These are phyloP conservation scores for Jaculus jaculus DNA, from an alignment of 2,113 vertebrate genomes.

Conservation along the genomic window DNA sequence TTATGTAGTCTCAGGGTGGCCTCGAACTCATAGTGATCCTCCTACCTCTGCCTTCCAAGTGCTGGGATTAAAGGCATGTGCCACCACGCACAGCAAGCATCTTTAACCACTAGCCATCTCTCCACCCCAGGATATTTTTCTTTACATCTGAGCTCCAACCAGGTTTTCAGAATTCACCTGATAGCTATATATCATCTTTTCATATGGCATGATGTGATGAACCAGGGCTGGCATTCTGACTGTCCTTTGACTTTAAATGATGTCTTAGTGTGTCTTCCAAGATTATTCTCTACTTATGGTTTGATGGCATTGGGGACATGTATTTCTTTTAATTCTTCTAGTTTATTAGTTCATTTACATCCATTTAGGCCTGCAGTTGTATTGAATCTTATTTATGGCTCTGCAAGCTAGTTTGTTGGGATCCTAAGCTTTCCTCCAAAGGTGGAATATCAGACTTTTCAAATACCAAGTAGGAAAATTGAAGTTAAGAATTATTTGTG, in stretches of 20 bases:
- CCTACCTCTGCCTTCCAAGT: too few species aligned
- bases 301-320: neutral
- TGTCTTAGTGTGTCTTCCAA: neutral
- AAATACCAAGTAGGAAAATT: slow-evolving; percentile 37
- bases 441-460: neutral
- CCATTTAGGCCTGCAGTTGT: neutral
- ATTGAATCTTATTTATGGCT: neutral
- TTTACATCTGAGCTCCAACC: neutral
- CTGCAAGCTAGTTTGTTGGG: neutral
- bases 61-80: too few species aligned
- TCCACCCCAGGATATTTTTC: neutral
- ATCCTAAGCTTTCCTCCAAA: neutral
- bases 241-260: slow-evolving; percentile 1
- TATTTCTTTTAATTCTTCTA: neutral
- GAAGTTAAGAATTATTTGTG: slow-evolving; percentile 13
- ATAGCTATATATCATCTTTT: neutral
- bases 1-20: too few species aligned
- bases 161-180: neutral
- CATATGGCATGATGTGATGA: neutral
- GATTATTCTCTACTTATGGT: neutral
- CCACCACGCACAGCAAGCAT: too few species aligned
- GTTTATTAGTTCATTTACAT: neutral
- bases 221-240: neutral
- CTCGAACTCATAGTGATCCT: too few species aligned
- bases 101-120: neutral